Conservation (phyloP, 37 sponge, comb jelly and placozoan species). For the Petrosia ficiformis region DNA sequence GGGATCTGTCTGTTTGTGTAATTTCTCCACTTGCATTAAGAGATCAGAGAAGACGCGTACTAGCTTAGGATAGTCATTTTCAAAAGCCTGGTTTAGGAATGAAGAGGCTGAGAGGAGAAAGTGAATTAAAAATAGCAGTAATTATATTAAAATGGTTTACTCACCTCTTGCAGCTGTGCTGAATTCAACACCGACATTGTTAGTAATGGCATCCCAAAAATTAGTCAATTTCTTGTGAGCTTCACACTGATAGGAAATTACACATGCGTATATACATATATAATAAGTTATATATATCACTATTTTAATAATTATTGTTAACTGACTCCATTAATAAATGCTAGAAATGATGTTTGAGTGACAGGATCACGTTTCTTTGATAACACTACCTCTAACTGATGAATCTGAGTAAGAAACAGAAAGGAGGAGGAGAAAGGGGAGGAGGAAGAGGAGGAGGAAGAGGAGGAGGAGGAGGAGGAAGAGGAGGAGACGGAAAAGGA, state of each 20-base stretch:
- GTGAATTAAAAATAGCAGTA: background rate
- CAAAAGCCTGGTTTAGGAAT: slow-evolving; percentile 80
- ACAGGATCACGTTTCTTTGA: slow-evolving; percentile 85
- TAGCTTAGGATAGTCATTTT: slow-evolving; percentile 89
- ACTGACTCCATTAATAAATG: slow-evolving; percentile 53
- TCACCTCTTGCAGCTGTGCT: slow-evolving; percentile 73
- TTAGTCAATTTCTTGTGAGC: slow-evolving; percentile 41
- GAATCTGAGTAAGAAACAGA: slow-evolving; percentile 25
- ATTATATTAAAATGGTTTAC: background rate
- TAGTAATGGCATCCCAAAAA: slow-evolving; percentile 68
- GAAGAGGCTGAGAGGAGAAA: slow-evolving; percentile 52
- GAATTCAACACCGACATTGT: slow-evolving; percentile 67
- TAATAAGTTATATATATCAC: too few relatives aligned
- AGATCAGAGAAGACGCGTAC: slow-evolving; percentile 75
- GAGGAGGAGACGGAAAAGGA: too few relatives aligned
- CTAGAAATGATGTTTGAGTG: slow-evolving; percentile 71
- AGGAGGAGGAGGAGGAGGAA: background rate
- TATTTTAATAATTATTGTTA: background rate
- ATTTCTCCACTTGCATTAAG: slow-evolving; percentile 53
- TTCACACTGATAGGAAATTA: slow-evolving; percentile 16
- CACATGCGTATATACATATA: background rate
- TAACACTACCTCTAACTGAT: slow-evolving; percentile 73
- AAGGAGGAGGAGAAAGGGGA: background rate
- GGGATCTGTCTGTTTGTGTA: background rate
- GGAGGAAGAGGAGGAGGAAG: background rate